Evolutionary conservation across 1,140 invertebrate species (phyloP), one percentile per base, ranked within the genome.

Genomic region (Octopus bimaculoides): DNA sequence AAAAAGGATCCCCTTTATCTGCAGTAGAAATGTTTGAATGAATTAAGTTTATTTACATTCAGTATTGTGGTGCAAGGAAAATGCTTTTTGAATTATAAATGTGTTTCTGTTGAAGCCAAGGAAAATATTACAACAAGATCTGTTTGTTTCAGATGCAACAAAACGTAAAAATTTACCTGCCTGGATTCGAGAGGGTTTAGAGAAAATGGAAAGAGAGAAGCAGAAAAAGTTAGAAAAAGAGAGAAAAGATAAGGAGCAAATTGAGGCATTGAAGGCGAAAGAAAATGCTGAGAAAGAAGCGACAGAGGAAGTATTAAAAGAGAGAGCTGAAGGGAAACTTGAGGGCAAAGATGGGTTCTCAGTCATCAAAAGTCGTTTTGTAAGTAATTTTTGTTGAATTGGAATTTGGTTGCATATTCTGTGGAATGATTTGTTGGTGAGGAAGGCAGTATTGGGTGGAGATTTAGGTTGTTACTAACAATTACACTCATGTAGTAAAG

Each of bases 191-290:
- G 96, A 98, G 92, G 96, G 97, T 56, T 90, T 99, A 80, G 97
- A 98, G 89, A 98, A 98, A 92, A 98, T 98, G 96, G 97, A 99
- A 90, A 92, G 95, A 76, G 97, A 98, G 84, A 98, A 98, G 89
- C 93, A 94, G 85, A 96, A 94, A 85, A 95, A 96, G 84, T 91
- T 96, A 81, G 95, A 98, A 88, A 93, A 88, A 78, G 90, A 91
- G 56, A 61, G 82, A 73, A 52, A 77, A 71, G 82, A 86, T 78
- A 83, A 86, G 79, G 84, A 87, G 75, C 79, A 79, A 76, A 81
- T 83, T 69, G 84, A 86, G 54, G 81, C 80, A 14, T 82, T 84
- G 52, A 81, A 81, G 77, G 80, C 78, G 20, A 82, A 81, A 79
- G 86, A 86, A 61, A 77, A 86, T 80, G 86, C 81, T 56, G 85